Evolutionary conservation across 2,113 vertebrate species (phyloP).

Genomic region (Tachuris rubrigastra): DNA sequence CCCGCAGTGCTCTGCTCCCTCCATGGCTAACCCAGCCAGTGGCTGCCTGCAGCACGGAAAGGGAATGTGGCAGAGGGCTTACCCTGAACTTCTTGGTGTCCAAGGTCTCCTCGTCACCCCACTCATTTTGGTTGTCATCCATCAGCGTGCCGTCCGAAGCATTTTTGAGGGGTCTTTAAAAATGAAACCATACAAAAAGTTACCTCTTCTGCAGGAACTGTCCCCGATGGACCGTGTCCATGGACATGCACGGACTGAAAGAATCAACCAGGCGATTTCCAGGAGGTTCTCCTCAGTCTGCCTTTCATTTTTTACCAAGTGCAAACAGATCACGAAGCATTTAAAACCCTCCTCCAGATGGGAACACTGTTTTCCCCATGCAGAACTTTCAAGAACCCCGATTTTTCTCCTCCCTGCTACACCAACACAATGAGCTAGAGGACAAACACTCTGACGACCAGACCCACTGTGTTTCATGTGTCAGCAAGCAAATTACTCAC

Average conservation of each 20-base stretch:
- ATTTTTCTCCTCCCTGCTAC: not conserved
- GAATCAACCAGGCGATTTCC: not conserved
- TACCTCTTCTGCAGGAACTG: not conserved
- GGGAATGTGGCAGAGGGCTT: conserved; percentile 12
- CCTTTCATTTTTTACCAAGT: not conserved
- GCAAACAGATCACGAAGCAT: not conserved
- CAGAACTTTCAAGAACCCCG: not conserved
- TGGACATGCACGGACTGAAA: not conserved
- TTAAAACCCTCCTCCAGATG: not conserved
- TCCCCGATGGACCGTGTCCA: not conserved
- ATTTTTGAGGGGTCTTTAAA: conserved; percentile 90
- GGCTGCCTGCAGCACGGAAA: not conserved
- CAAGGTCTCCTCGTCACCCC: conserved; percentile 88
- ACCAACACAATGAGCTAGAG: accelerated
- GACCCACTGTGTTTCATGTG: accelerated
- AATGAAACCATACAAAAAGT: not conserved
- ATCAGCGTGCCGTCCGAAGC: conserved; percentile 89
- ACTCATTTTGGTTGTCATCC: conserved; percentile 94
- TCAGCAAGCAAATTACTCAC: conserved; percentile 78
- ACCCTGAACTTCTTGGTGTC: conserved; percentile 93
- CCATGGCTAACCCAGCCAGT: accelerated
- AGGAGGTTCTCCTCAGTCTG: not conserved
- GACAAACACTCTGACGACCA: accelerated
- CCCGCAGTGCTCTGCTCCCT: not conserved
- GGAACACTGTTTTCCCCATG: not conserved